phyloP scores from a whole-genome alignment of 2,797 vertebrate genomes.

The Arrhamphus sclerolepis region DNA sequence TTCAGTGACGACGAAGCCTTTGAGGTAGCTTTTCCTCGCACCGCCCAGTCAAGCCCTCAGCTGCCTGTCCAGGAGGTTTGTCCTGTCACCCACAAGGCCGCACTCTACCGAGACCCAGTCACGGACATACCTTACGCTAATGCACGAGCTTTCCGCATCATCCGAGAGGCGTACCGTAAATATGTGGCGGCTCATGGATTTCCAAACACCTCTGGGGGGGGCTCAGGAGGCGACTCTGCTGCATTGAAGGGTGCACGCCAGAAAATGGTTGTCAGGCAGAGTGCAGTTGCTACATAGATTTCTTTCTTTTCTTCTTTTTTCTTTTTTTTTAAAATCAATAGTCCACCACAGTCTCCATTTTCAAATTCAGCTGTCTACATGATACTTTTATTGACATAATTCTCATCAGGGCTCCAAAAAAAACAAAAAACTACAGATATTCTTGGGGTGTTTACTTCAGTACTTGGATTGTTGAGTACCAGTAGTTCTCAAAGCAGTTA shows the following conservation, averaged over 20 bases:
- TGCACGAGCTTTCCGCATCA: constrained; percentile 92
- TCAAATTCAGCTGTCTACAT: background rate
- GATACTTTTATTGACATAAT: background rate
- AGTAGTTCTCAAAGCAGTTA: no score
- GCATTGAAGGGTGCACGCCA: constrained; percentile 79
- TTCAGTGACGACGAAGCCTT: constrained; percentile 93
- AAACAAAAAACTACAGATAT: background rate
- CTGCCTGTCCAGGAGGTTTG: constrained; percentile 90
- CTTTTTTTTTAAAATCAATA: background rate
- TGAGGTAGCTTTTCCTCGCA: constrained; percentile 80
- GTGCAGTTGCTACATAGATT: constrained; percentile 63
- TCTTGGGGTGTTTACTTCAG: background rate
- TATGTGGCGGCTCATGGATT: constrained; percentile 93
- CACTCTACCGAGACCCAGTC: constrained; percentile 92
- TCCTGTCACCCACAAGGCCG: constrained; percentile 92
- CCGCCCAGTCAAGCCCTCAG: constrained; percentile 57
- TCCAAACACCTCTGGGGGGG: constrained; percentile 80
- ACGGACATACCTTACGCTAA: constrained; percentile 95
- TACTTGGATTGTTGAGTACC: background rate
- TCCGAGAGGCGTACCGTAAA: constrained; percentile 93
- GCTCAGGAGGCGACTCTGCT: constrained; percentile 70
- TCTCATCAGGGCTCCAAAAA: background rate
- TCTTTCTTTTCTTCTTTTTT: background rate
- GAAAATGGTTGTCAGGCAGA: constrained; percentile 89
- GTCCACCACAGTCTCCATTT: background rate